Evolutionary conservation across 2,888 invertebrate genomes (phyloP).

Genomic region (Cephus sareptanus): DNA sequence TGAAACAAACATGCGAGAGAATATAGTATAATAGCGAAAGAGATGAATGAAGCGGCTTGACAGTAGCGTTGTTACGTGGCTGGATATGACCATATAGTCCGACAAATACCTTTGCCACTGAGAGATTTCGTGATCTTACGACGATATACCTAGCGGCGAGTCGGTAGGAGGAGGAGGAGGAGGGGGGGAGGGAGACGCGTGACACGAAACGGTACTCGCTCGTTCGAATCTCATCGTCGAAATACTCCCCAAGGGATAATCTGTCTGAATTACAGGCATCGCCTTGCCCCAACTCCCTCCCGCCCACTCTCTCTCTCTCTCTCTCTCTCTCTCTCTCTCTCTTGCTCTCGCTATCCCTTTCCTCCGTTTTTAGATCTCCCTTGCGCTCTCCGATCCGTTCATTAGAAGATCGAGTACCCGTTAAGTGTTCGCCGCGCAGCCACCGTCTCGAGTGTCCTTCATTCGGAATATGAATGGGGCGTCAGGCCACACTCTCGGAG

Average conservation of each 20-base stretch:
- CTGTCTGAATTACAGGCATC: slow-evolving; percentile 57
- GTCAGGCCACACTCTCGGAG: too few species aligned
- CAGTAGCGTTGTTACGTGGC: too few species aligned
- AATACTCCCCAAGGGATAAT: slow-evolving; percentile 53
- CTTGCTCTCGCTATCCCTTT: neutral
- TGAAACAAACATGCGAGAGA: slow-evolving; percentile 66
- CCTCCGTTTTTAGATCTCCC: neutral
- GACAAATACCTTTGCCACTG: too few species aligned
- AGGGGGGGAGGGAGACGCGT: neutral
- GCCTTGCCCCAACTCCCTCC: neutral
- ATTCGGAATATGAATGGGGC: too few species aligned
- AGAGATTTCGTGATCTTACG: too few species aligned
- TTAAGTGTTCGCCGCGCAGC: neutral
- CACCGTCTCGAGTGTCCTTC: too few species aligned
- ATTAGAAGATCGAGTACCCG: slow-evolving; percentile 48
- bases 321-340: neutral
- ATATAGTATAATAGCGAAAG: too few species aligned
- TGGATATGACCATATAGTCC: too few species aligned
- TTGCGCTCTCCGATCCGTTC: slow-evolving; percentile 38
- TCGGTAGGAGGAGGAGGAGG: too few species aligned
- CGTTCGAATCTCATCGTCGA: slow-evolving; percentile 50
- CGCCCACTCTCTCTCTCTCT: neutral
- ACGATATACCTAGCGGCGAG: too few species aligned
- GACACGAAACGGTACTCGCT: slow-evolving; percentile 37
- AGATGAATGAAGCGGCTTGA: too few species aligned